phyloP scores from a whole-genome alignment of 2,113 vertebrate species.

The Arvicanthis niloticus region DNA sequence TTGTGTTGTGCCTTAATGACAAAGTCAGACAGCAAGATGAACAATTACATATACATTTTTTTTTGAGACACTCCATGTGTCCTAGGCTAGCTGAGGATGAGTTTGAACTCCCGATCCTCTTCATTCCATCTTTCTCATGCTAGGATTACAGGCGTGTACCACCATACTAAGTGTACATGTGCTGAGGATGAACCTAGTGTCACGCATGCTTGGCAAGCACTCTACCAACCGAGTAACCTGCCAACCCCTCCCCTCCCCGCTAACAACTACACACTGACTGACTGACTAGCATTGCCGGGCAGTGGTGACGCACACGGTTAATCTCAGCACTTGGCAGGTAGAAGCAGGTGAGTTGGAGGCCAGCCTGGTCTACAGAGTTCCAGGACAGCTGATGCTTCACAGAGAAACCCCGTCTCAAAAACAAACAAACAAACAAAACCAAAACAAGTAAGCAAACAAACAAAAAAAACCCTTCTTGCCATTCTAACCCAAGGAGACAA shows the following conservation, averaged over 20 bases:
- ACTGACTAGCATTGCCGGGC: background rate
- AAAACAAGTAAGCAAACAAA: background rate
- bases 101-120: background rate
- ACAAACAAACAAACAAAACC: background rate
- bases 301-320: fast-evolving
- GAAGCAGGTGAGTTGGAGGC: background rate
- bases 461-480: background rate
- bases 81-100: background rate
- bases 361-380: background rate
- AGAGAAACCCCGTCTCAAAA: background rate
- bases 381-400: background rate
- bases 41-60: background rate
- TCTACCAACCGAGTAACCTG: background rate
- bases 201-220: background rate
- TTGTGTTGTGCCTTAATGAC: no score
- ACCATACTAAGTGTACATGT: background rate
- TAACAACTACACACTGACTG: background rate
- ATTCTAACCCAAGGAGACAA: background rate
- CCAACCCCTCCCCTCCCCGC: background rate
- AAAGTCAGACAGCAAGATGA: background rate
- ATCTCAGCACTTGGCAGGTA: background rate
- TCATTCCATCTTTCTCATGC: background rate
- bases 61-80: background rate
- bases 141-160: background rate
- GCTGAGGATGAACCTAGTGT: background rate